phyloP scores from a whole-genome alignment of 2,113 vertebrate species.

The Butorides virescens region DNA sequence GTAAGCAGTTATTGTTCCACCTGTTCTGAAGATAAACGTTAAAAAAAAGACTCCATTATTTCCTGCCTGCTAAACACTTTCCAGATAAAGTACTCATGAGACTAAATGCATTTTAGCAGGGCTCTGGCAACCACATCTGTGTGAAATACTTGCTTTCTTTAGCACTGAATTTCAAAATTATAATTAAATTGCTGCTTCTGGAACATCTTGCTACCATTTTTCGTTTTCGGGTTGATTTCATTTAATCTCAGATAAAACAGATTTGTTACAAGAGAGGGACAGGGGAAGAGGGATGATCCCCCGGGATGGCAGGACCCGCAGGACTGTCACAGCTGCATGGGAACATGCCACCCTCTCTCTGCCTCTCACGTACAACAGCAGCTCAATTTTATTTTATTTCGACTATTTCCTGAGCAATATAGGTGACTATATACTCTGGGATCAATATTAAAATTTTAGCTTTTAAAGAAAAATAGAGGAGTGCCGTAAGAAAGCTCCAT shows the following conservation, averaged over 20 bases:
- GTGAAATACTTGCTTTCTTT: not conserved
- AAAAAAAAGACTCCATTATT: not conserved
- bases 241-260: not conserved
- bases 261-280: not conserved
- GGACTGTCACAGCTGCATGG: not conserved
- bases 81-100: not conserved
- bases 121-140: not conserved
- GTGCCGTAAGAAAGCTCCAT: not conserved
- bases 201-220: not conserved
- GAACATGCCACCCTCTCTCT: not conserved
- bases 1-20: not conserved
- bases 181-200: not conserved
- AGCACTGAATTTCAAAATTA: not conserved
- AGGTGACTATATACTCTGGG: not conserved
- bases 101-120: not conserved
- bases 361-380: not conserved
- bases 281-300: not conserved
- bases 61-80: not conserved
- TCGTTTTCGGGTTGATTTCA: not conserved
- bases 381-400: not conserved
- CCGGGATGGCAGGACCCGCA: rapidly evolving
- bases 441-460: not conserved
- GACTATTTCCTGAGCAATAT: not conserved
- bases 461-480: not conserved
- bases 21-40: not conserved